These are phyloP conservation scores for Sylvicapra grimmia DNA, from an alignment of 2,113 vertebrate species.

Conservation along the genomic window DNA sequence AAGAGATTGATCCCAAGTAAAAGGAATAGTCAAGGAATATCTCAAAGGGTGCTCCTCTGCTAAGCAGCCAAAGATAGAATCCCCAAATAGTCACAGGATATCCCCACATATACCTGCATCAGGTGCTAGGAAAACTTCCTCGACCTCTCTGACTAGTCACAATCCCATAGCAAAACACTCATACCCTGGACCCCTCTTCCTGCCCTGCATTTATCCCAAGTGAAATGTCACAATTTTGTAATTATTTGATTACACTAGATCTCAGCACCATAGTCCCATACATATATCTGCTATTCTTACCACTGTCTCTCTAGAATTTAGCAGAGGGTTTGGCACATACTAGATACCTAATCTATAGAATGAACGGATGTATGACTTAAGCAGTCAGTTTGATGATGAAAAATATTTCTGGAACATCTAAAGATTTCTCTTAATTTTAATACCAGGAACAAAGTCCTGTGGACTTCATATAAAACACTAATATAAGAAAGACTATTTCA, in stretches of 20 bases:
- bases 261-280: background rate
- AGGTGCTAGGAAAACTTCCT: background rate
- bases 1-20: background rate
- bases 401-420: background rate
- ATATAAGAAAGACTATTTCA: background rate
- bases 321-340: background rate
- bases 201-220: background rate
- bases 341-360: background rate
- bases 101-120: background rate
- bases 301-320: background rate
- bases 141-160: background rate
- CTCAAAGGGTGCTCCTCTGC: background rate
- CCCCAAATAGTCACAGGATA: background rate
- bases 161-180: background rate
- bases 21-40: constrained; percentile 7
- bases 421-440: background rate
- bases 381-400: background rate
- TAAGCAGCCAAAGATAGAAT: background rate
- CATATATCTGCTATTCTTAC: background rate
- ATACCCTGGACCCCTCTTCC: background rate
- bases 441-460: background rate
- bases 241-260: background rate
- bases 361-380: background rate
- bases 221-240: background rate
- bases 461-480: background rate